A percentile compares a stretch with the other conserved stretches of the same genome.
These are phyloP conservation scores for Steinernema khuongi DNA, from an alignment of 1,140 invertebrate species.

Conservation along the genomic window DNA sequence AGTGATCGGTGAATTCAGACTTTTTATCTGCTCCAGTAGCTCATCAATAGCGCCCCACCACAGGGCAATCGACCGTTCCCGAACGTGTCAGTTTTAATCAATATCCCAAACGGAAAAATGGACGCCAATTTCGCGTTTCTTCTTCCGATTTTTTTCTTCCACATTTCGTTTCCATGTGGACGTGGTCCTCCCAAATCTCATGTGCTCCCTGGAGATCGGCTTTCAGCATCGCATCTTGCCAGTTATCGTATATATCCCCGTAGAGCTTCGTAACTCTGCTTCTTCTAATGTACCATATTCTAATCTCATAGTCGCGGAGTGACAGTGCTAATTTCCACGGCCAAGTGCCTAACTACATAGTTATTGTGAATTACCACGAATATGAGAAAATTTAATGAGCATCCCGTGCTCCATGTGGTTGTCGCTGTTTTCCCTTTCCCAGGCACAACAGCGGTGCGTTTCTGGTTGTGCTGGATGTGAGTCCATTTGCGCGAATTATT, in stretches of 20 bases:
- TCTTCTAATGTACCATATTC: too few relatives aligned
- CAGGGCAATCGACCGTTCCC: not conserved
- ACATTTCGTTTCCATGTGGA: not conserved
- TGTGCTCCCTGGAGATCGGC: too few relatives aligned
- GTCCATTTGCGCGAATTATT: not conserved
- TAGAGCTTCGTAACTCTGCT: too few relatives aligned
- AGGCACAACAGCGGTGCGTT: too few relatives aligned
- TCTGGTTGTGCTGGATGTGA: not conserved
- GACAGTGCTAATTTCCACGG: too few relatives aligned
- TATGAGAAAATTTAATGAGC: not conserved
- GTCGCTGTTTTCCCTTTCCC: not conserved
- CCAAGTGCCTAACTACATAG: too few relatives aligned
- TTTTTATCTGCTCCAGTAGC: not conserved
- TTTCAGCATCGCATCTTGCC: too few relatives aligned
- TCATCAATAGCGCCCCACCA: not conserved
- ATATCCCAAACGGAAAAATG: not conserved
- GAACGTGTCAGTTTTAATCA: not conserved
- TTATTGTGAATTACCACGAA: too few relatives aligned
- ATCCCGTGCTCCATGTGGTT: not conserved
- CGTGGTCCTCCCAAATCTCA: too few relatives aligned
- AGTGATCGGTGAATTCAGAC: too few relatives aligned
- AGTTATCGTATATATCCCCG: too few relatives aligned
- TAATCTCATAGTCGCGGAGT: too few relatives aligned
- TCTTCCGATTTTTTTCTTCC: not conserved
- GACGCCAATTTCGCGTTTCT: not conserved